phyloP scores from a whole-genome alignment of 2,797 vertebrate species.

The Lophius americanus region DNA sequence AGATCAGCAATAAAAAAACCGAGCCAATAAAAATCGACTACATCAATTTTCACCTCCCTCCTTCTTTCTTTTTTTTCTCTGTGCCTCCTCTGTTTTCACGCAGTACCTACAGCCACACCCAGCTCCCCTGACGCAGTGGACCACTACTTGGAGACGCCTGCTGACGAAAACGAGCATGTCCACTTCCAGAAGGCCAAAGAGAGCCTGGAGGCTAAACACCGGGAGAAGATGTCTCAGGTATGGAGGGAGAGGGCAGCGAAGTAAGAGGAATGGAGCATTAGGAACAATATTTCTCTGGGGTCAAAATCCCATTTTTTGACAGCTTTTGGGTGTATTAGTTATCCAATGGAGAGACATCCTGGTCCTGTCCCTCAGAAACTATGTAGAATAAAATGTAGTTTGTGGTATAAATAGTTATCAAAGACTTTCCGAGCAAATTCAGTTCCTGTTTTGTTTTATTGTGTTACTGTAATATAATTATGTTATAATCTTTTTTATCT shows the following conservation, averaged over 20 bases:
- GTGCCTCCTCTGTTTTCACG: not conserved
- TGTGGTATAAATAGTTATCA: too few species aligned
- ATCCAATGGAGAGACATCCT: too few species aligned
- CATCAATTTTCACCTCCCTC: constrained; percentile 2
- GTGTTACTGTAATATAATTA: too few species aligned
- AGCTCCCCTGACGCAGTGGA: constrained; percentile 94
- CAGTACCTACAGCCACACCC: constrained; percentile 93
- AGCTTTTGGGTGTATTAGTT: too few species aligned
- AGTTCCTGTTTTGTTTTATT: too few species aligned
- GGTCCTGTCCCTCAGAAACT: too few species aligned
- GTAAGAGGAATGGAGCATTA: not conserved
- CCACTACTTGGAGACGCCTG: constrained; percentile 94
- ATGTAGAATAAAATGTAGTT: too few species aligned
- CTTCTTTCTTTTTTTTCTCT: not conserved
- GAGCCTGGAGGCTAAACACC: constrained; percentile 94
- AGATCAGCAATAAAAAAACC: constrained; percentile 6
- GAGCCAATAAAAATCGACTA: not conserved
- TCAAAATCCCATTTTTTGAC: too few species aligned
- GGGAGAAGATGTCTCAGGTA: constrained; percentile 97
- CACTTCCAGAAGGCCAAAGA: constrained; percentile 98
- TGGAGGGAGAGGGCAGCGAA: not conserved
- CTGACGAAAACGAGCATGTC: constrained; percentile 95
- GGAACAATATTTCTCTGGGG: too few species aligned
- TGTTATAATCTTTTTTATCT: too few species aligned
- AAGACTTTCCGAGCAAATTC: too few species aligned